Evolutionary conservation across 2,888 invertebrate species (phyloP), one percentile per base, ranked within the genome.

Genomic region (Rhyacophila evoluta): DNA sequence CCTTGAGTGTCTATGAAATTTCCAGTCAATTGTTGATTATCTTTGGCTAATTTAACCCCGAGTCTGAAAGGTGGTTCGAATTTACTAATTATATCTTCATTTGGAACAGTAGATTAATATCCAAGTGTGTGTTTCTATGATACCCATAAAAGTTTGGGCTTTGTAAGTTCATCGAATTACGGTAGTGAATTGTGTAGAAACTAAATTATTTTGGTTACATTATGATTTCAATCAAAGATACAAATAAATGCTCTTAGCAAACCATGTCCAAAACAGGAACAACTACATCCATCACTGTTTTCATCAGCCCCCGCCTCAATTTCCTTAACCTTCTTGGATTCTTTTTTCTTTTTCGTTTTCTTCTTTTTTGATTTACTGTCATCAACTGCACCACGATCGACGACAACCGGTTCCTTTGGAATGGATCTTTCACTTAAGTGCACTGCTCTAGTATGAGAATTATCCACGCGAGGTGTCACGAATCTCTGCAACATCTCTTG

Each of bases 181-280:
- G n/a, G n/a, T n/a, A n/a, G n/a, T n/a, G n/a, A n/a, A n/a, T n/a
- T n/a, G n/a, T n/a, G n/a, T n/a, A n/a, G n/a, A n/a, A n/a, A n/a
- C n/a, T n/a, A n/a, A n/a, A n/a, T n/a, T n/a, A n/a, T n/a, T n/a
- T n/a, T n/a, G n/a, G n/a, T n/a, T n/a, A n/a, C 70, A 29, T 15
- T 68, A 36, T 27, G 28, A 72, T 76, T 71, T 90, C 86, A 91
- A 85, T 91, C 91, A 83, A 91, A 91, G 73, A 91, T 84, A 84
- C 91, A 91, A 82, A 91, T 88, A 41, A 91, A 86, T 12, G 89
- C 90, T 78, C 90, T 85, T 70, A 91, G 84, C 3, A 91, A 85
- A 27, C 89, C 88, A 70, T 91, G 89, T 37, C 89, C 88, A 82
- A 91, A 88, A 82, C 89, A 89, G 2, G 90, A 87, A 83, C 85